Conservation (phyloP, 2,888 invertebrate species). For the Cactoblastis cactorum region DNA sequence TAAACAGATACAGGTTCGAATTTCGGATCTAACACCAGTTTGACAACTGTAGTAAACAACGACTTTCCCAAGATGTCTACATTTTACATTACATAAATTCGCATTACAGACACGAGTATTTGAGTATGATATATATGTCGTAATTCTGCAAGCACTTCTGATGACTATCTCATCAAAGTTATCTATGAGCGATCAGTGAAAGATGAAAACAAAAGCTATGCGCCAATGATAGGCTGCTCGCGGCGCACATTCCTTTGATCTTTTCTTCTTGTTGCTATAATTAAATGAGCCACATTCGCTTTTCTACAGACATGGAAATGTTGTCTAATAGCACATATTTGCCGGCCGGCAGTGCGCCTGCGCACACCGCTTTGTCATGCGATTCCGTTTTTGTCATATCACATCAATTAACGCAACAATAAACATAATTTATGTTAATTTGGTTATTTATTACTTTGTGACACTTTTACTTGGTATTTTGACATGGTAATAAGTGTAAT, state of each 20-base stretch:
- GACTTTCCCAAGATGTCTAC: no score
- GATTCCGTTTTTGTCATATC: neutral
- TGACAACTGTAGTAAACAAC: no score
- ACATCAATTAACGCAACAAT: neutral
- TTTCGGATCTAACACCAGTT: no score
- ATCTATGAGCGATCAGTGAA: neutral
- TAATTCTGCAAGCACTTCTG: neutral
- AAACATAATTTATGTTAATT: neutral
- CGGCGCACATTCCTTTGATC: neutral
- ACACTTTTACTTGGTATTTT: no score
- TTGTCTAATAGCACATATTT: constrained; percentile 4
- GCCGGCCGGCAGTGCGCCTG: neutral
- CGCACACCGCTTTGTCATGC: neutral
- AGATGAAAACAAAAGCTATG: constrained; percentile 6
- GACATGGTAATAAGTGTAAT: no score
- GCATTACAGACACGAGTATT: no score
- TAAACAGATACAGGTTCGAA: no score
- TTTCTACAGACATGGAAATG: constrained; percentile 8
- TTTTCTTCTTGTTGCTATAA: constrained; percentile 1
- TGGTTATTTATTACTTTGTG: neutral
- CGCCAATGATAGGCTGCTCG: constrained; percentile 1
- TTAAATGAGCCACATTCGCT: constrained; percentile 9
- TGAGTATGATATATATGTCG: no score
- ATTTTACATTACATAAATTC: no score
- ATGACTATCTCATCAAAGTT: neutral